Base-by-base conservation (phyloP, 1,140 invertebrate species). In the Heliconius nattereri region DNA sequence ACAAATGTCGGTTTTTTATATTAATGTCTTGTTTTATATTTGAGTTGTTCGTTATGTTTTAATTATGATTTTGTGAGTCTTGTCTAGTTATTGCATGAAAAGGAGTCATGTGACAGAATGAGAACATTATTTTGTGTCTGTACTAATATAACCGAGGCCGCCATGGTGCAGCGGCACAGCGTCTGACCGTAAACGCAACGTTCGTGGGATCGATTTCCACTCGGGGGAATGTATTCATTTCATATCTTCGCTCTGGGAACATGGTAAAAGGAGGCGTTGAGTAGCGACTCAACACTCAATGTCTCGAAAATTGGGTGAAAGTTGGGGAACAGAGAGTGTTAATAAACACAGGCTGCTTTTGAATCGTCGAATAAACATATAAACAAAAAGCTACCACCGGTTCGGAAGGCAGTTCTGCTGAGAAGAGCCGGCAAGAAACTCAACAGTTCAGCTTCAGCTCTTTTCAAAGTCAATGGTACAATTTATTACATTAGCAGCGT, bases 1-100 rank as follows among this genome's bases (percentile, higher is more conserved):
- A 92, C 92, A 88, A 90, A 90, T 87, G 89, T 88, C 85, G 86
- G 84, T 35, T 72, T 72, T 72, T 66, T 66, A 40, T 72, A 72
- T 72, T 72, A 72, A 72, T 37, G 71, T 40, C 35, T 72, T 72
- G 71, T 72, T 72, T 72, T 72, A 72, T 72, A 71, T 66, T 66
- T 72, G 20, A 72, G 29, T 35, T 72, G 71, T 16, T 57, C n/a
- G 32, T 40, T 40, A 72, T 20, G 71, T 72, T 72, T 72, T 72
- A 40, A 20, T 37, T 72, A 72, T 40, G 71, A 72, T n/a, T 37
- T 37, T 7, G 19, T 66, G 54, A n/a, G 3, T 23, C 54, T 23
- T 23, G 54, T 23, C 54, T 57, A 23, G 54, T 57, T 23, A 57
- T 9, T 23, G 8, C 20, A 57, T 23, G n/a, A 57, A 57, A 57